Conservation (phyloP, 2,888 invertebrate genomes). For the Silvanus unidentatus region DNA sequence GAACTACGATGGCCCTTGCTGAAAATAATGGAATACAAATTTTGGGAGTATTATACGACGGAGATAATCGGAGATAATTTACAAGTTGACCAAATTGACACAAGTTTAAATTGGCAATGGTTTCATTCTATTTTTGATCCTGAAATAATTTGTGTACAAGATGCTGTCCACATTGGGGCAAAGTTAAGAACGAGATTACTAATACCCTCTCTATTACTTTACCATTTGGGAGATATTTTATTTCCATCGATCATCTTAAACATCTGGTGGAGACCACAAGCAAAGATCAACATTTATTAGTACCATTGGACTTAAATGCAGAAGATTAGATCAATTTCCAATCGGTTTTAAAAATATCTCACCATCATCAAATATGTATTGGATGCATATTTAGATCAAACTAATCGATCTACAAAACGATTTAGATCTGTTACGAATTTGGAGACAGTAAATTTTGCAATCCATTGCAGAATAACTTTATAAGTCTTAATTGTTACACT, state of each 20-base stretch:
- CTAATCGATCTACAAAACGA: neutral
- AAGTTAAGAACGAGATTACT: constrained; percentile 14
- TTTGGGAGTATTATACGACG: constrained; percentile 10
- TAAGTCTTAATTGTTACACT: neutral
- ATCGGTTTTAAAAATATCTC: constrained; percentile 11
- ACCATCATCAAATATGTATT: constrained; percentile 7
- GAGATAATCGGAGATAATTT: constrained; percentile 10
- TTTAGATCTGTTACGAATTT: neutral
- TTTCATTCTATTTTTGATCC: too few species aligned
- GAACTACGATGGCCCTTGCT: constrained; percentile 10
- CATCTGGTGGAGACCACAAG: constrained; percentile 5
- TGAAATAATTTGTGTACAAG: constrained; percentile 6
- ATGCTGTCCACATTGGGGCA: constrained; percentile 13
- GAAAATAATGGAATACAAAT: constrained; percentile 6
- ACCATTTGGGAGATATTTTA: constrained; percentile 9
- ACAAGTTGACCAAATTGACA: too few species aligned
- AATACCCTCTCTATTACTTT: constrained; percentile 9
- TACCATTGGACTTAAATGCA: neutral
- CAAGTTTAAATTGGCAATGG: too few species aligned
- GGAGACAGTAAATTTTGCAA: neutral
- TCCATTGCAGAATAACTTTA: neutral
- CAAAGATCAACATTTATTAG: constrained; percentile 16
- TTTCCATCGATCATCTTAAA: constrained; percentile 7
- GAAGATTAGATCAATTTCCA: constrained; percentile 16
- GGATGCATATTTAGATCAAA: constrained; percentile 8